Percentiles rank a stretch among this genome's conserved stretches.
phyloP scores from a whole-genome alignment of 2,888 invertebrate species.

The Chironomus tentans region DNA sequence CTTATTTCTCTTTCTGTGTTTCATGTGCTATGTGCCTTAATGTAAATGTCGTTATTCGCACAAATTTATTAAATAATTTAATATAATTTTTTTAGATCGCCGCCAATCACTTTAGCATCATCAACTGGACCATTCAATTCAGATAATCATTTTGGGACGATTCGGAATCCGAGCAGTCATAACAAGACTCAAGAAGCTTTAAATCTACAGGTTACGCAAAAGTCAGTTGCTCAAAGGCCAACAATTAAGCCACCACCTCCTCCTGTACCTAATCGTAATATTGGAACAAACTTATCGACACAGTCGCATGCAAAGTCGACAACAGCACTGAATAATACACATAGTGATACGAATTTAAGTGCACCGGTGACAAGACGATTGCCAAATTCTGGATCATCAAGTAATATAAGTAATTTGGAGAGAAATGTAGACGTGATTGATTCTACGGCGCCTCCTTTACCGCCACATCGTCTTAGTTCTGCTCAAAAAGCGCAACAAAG shows the following conservation, averaged over 20 bases:
- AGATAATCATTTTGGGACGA: constrained; percentile 39
- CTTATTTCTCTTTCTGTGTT: not conserved
- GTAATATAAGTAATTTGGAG: constrained; percentile 7
- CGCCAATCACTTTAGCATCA: constrained; percentile 36
- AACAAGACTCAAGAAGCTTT: constrained; percentile 19
- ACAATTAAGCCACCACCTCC: constrained; percentile 43
- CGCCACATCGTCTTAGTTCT: constrained; percentile 36
- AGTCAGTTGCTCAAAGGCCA: constrained; percentile 35
- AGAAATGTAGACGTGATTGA: not conserved
- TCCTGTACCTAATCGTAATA: constrained; percentile 41
- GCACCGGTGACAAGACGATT: not conserved
- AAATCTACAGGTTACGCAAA: constrained; percentile 33
- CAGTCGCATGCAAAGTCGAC: constrained; percentile 30
- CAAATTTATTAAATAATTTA: not conserved
- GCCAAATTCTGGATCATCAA: constrained; percentile 21
- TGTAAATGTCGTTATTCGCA: not conserved
- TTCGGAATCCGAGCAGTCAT: constrained; percentile 32
- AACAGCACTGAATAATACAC: constrained; percentile 9
- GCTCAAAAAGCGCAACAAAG: too few species aligned
- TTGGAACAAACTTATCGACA: constrained; percentile 39
- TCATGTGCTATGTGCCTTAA: not conserved
- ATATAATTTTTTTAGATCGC: constrained; percentile 35
- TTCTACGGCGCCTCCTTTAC: constrained; percentile 38
- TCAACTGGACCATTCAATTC: constrained; percentile 28
- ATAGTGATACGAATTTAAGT: not conserved